Conservation (phyloP, 2,888 invertebrate species). For the Pterobdella sp. region DNA sequence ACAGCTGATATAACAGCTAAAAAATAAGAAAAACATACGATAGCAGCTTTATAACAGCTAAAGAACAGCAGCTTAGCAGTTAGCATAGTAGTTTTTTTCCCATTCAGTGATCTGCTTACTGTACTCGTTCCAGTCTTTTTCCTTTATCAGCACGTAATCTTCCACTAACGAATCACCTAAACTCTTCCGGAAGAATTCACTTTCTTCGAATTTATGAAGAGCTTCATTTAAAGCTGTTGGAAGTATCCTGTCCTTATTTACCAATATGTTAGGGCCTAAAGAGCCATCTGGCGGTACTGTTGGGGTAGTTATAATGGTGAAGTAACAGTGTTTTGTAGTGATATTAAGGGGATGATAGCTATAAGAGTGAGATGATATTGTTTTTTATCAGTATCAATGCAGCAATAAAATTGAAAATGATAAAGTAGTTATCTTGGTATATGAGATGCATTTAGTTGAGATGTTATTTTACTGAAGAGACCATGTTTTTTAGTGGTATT, state of each 20-base stretch:
- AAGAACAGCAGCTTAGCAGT: constrained; percentile 35
- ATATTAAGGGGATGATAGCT: too few relatives aligned
- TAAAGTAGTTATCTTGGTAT: too few relatives aligned
- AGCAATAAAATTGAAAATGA: too few relatives aligned
- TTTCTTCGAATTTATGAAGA: constrained; percentile 27
- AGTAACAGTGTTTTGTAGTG: too few relatives aligned
- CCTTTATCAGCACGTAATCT: constrained; percentile 33
- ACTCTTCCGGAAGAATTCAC: constrained; percentile 28
- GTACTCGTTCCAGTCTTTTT: constrained; percentile 35
- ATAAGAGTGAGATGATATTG: too few relatives aligned
- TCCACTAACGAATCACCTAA: constrained; percentile 35
- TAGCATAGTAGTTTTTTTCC: constrained; percentile 36
- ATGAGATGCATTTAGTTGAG: neutral
- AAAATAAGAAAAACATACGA: too few relatives aligned
- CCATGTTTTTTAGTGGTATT: neutral
- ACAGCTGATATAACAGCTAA: too few relatives aligned
- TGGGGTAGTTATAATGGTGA: neutral
- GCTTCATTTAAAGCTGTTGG: constrained; percentile 30
- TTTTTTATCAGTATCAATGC: too few relatives aligned
- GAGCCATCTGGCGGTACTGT: constrained; percentile 1
- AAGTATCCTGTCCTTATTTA: neutral
- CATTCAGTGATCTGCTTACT: constrained; percentile 34
- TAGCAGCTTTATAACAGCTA: too few relatives aligned
- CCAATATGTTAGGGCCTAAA: neutral
- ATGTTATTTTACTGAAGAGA: neutral